These are phyloP conservation scores for Bugula neritina DNA, from an alignment of 2,888 invertebrate genomes.

Conservation along the genomic window DNA sequence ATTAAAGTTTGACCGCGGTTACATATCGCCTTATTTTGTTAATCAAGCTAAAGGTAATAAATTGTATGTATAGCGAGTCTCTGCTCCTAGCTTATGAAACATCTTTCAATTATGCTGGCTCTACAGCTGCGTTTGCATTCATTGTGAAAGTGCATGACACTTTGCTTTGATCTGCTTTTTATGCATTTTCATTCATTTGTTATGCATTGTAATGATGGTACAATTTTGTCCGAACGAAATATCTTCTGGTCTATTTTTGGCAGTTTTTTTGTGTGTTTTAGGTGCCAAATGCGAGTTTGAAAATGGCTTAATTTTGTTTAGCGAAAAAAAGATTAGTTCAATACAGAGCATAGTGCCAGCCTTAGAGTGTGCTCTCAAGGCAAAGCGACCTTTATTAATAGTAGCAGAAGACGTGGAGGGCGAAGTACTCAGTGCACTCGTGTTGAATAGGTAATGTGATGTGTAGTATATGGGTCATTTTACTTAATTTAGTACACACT, in stretches of 20 bases:
- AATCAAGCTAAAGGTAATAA: conserved; percentile 80
- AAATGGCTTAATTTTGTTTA: conserved; percentile 85
- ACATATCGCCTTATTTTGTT: conserved; percentile 99
- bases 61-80: too few species aligned
- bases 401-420: conserved; percentile 93
- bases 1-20: conserved; percentile 98
- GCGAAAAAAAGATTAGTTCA: conserved; percentile 95
- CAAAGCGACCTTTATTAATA: conserved; percentile 87
- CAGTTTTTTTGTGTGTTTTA: conserved; percentile 39
- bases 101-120: too few species aligned
- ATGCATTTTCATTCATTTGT: too few species aligned
- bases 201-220: too few species aligned
- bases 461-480: too few species aligned
- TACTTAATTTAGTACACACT: too few species aligned
- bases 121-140: too few species aligned
- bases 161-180: too few species aligned
- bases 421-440: conserved; percentile 85
- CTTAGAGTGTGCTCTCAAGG: conserved; percentile 85
- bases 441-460: conserved; percentile 70
- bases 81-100: too few species aligned
- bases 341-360: conserved; percentile 96
- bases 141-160: too few species aligned
- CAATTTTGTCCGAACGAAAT: too few species aligned
- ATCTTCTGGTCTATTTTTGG: too few species aligned
- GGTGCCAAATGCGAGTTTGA: conserved; percentile 96